Evolutionary conservation across 2,888 invertebrate genomes (phyloP).

Genomic region (Epirrhoe tristata): DNA sequence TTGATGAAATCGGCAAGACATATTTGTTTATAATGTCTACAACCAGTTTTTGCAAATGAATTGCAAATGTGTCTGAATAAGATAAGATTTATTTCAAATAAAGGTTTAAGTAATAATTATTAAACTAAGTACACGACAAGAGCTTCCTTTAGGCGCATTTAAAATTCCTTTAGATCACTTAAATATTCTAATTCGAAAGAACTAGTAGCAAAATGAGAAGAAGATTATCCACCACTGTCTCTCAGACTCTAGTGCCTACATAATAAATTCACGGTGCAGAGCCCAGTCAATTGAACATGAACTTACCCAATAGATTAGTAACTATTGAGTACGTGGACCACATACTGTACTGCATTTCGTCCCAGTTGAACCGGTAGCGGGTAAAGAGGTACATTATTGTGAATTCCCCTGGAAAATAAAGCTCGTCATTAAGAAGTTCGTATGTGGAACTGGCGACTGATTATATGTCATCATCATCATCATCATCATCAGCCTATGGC

Average conservation of each 20-base stretch:
- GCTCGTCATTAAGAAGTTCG: neutral
- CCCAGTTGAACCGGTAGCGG: slow-evolving; percentile 74
- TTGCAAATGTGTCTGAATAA: too few species aligned
- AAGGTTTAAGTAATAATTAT: too few species aligned
- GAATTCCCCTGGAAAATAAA: slow-evolving; percentile 81
- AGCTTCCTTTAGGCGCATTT: too few species aligned
- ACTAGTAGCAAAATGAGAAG: too few species aligned
- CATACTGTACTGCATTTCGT: slow-evolving; percentile 77
- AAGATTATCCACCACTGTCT: neutral
- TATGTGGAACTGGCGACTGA: neutral
- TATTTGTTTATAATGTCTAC: too few species aligned
- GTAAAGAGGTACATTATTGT: slow-evolving; percentile 83
- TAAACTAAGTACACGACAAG: too few species aligned
- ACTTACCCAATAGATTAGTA: slow-evolving; percentile 77
- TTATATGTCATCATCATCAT: neutral
- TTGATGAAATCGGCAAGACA: too few species aligned
- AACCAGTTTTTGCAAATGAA: too few species aligned
- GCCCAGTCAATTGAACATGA: slow-evolving; percentile 15
- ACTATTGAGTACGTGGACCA: slow-evolving; percentile 78
- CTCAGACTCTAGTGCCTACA: slow-evolving; percentile 5
- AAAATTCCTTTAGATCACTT: too few species aligned
- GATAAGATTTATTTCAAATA: too few species aligned
- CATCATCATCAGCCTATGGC: too few species aligned
- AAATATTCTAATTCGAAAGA: too few species aligned
- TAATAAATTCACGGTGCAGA: slow-evolving; percentile 23